These are phyloP conservation scores for Taphrorychus bicolor DNA, from an alignment of 2,888 invertebrate genomes.

Conservation along the genomic window DNA sequence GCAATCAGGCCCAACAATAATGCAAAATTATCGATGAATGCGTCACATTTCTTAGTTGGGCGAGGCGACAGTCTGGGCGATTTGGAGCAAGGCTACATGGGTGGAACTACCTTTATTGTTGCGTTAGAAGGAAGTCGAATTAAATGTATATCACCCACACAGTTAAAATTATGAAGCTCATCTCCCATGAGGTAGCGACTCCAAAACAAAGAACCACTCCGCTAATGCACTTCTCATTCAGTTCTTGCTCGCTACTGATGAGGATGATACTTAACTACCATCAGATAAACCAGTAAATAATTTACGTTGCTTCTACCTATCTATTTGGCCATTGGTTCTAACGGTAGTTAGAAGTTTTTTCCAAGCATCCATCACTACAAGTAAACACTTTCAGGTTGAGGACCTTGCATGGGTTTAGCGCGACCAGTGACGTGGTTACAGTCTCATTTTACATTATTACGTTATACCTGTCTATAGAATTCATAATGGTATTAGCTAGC, in stretches of 20 bases:
- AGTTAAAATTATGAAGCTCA: too few species aligned
- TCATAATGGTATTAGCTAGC: not conserved
- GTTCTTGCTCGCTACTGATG: not conserved
- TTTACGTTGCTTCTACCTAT: not conserved
- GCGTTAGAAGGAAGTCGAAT: too few species aligned
- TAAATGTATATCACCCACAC: not conserved
- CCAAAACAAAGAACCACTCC: not conserved
- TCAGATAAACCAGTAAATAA: not conserved
- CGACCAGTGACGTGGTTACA: not conserved
- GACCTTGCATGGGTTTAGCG: not conserved
- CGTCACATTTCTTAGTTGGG: slow-evolving; percentile 8
- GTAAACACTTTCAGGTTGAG: not conserved
- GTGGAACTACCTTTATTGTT: slow-evolving; percentile 12
- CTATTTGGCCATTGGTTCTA: not conserved
- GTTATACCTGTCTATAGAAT: not conserved
- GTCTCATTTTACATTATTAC: not conserved
- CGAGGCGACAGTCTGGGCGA: slow-evolving; percentile 23
- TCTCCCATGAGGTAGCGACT: too few species aligned
- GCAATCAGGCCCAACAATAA: not conserved
- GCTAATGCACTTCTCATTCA: not conserved
- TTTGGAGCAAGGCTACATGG: slow-evolving; percentile 23
- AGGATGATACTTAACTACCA: slow-evolving; percentile 1
- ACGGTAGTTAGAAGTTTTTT: not conserved
- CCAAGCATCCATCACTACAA: not conserved
- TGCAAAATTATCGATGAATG: slow-evolving; percentile 13